phyloP scores from a whole-genome alignment of 30 jellyfish, hydroid and myxozoan genomes.

The Turritopsis dohrnii region DNA sequence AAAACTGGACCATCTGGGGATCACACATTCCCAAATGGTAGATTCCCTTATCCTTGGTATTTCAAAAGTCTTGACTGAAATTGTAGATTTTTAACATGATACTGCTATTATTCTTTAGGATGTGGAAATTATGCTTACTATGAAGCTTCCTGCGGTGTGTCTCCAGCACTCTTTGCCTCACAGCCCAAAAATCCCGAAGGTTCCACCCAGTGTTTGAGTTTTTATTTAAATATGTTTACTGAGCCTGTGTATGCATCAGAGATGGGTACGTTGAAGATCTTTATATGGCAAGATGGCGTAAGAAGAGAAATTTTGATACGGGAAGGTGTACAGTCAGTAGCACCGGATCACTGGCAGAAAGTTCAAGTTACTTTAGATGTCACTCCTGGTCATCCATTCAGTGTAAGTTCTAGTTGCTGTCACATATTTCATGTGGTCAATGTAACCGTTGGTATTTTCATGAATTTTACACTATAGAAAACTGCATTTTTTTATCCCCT shows the following conservation, averaged over 20 bases:
- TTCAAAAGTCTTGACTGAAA: neutral
- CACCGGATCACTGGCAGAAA: neutral
- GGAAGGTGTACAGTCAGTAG: neutral
- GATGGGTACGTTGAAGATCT: neutral
- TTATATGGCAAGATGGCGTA: neutral
- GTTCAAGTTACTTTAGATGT: neutral
- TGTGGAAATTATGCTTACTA: neutral
- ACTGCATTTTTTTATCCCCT: no score
- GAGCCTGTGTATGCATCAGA: neutral
- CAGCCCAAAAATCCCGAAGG: neutral
- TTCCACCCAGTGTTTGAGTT: neutral
- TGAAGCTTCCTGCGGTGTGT: neutral
- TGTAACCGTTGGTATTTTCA: no score
- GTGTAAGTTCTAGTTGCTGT: neutral
- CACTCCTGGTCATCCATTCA: neutral
- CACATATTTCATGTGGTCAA: neutral
- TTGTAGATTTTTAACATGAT: neutral
- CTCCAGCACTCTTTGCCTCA: neutral
- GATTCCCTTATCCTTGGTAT: conserved; percentile 46
- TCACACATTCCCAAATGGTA: conserved; percentile 33
- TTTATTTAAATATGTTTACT: neutral
- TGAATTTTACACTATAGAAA: no score
- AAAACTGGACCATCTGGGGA: conserved; percentile 75
- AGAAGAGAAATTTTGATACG: neutral
- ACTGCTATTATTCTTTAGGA: neutral